Percentiles rank a stretch among this genome's conserved stretches.
Evolutionary conservation across 2,888 invertebrate genomes (phyloP).

Genomic region (Watsonalla cultraria): DNA sequence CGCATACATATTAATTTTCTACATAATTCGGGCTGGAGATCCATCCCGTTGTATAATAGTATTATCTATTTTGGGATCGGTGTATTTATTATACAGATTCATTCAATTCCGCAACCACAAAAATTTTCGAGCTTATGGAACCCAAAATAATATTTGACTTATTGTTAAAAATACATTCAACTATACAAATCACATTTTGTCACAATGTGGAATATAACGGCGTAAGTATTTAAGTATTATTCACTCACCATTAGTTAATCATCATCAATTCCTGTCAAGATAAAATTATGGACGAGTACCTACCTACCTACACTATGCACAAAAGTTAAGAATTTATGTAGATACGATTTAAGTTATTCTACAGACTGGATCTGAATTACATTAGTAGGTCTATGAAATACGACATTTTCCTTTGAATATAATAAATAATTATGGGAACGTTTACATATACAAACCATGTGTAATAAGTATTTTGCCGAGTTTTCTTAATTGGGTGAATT

Average conservation of each 20-base stretch:
- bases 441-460: too few relatives aligned
- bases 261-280: slow-evolving; percentile 75
- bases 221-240: slow-evolving; percentile 46
- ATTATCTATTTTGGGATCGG: not conserved
- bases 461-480: too few relatives aligned
- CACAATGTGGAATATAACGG: slow-evolving; percentile 64
- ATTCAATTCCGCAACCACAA: not conserved
- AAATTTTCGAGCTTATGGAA: not conserved
- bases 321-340: not conserved
- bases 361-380: too few relatives aligned
- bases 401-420: too few relatives aligned
- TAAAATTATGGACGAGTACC: slow-evolving; percentile 68
- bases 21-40: not conserved
- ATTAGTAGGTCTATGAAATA: too few relatives aligned
- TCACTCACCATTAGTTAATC: slow-evolving; percentile 51
- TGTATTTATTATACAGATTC: not conserved
- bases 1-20: not conserved
- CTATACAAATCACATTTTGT: slow-evolving; percentile 62
- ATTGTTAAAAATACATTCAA: not conserved
- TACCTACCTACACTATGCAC: slow-evolving; percentile 5
- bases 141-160: not conserved
- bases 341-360: too few relatives aligned
- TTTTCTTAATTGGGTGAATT: too few relatives aligned
- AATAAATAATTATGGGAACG: too few relatives aligned
- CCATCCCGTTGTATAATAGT: not conserved